These are phyloP conservation scores for Seira ritae DNA, from an alignment of 2,888 invertebrate species.

Conservation along the genomic window DNA sequence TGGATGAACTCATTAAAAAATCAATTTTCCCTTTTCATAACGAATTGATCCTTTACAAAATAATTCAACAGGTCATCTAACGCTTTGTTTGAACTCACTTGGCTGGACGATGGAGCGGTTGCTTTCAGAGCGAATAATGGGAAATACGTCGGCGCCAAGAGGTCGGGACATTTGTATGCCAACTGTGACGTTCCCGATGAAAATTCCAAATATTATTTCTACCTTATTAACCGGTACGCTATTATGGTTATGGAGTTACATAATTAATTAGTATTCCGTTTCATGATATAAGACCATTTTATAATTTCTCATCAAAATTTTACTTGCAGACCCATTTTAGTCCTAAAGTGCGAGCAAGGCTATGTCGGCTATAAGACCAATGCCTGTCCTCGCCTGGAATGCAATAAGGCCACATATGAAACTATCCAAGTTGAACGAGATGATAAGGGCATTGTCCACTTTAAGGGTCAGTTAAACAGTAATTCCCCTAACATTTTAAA, in stretches of 20 bases:
- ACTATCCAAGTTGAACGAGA: conserved; percentile 93
- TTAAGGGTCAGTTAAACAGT: conserved; percentile 86
- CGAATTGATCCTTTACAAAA: too few relatives aligned
- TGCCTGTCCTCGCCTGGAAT: conserved; percentile 89
- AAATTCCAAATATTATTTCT: conserved; percentile 95
- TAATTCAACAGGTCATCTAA: conserved; percentile 87
- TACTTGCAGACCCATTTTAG: conserved; percentile 86
- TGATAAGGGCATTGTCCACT: conserved; percentile 91
- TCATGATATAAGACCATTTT: too few relatives aligned
- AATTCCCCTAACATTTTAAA: conserved; percentile 9
- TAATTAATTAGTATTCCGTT: conserved; percentile 23
- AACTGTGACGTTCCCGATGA: conserved; percentile 89
- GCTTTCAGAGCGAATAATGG: conserved; percentile 96
- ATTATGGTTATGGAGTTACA: too few relatives aligned
- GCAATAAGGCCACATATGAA: conserved; percentile 96
- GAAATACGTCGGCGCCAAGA: conserved; percentile 94
- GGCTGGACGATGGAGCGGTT: conserved; percentile 94
- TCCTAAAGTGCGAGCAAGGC: conserved; percentile 96
- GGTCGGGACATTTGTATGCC: conserved; percentile 95
- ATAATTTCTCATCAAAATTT: too few relatives aligned
- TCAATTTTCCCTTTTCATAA: conserved; percentile 14
- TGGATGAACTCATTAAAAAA: too few relatives aligned
- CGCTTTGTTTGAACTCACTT: conserved; percentile 94
- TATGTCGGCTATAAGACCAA: conserved; percentile 93
- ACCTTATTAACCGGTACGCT: conserved; percentile 89